Evolutionary conservation across 2,113 vertebrate species (phyloP).

Genomic region (Sceloporus tristichus): DNA sequence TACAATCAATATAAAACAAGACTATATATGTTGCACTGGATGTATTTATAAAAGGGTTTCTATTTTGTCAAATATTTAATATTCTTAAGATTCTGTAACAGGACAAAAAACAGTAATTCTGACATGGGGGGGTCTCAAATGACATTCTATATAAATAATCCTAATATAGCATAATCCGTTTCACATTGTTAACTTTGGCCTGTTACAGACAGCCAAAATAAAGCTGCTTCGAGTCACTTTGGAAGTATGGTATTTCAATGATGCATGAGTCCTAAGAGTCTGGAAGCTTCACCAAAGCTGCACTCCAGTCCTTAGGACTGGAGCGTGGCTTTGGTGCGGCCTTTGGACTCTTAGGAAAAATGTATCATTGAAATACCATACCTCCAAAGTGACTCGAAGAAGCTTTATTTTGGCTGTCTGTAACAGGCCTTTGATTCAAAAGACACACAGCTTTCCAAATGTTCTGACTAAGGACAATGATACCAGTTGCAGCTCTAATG

Average conservation of each 20-base stretch:
- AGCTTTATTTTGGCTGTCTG: too few species aligned
- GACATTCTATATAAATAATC: neutral
- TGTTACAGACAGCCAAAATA: too few species aligned
- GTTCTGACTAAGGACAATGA: neutral
- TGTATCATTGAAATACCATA: too few species aligned
- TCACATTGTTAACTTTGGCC: neutral
- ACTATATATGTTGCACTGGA: neutral
- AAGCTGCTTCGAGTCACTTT: too few species aligned
- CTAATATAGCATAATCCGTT: neutral
- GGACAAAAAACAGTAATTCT: neutral
- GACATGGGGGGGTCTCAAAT: too few species aligned
- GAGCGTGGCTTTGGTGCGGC: too few species aligned
- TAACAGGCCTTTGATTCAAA: neutral
- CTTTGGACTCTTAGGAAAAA: too few species aligned
- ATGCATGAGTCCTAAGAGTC: too few species aligned
- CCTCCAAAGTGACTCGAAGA: too few species aligned
- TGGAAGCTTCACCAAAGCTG: too few species aligned
- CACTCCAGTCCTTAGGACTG: too few species aligned
- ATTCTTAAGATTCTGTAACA: neutral
- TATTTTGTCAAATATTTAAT: neutral
- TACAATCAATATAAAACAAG: neutral
- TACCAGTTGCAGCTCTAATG: neutral
- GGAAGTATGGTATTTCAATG: too few species aligned
- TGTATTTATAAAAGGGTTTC: neutral
- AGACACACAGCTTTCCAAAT: neutral